These are phyloP conservation scores for Phenacoccus solenopsis DNA, from an alignment of 1,140 invertebrate genomes.

Conservation along the genomic window DNA sequence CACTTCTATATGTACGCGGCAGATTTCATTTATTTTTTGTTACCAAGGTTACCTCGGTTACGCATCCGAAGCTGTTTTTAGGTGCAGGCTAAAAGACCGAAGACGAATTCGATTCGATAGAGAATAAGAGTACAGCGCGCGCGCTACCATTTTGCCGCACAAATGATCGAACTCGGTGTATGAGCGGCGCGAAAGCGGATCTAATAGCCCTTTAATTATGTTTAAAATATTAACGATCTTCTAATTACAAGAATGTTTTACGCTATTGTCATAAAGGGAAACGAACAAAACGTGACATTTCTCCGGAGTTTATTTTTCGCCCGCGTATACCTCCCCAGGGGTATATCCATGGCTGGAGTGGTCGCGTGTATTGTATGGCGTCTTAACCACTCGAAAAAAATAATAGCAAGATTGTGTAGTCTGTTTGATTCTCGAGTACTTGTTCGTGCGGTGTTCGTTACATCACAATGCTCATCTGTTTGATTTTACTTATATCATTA, in stretches of 20 bases:
- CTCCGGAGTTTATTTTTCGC: not conserved
- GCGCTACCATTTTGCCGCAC: no score
- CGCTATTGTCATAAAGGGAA: not conserved
- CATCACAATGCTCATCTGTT: no score
- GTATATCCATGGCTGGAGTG: not conserved
- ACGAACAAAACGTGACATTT: constrained; percentile 1
- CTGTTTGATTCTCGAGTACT: constrained; percentile 1
- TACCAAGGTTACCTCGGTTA: no score
- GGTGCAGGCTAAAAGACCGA: no score
- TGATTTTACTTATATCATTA: not conserved
- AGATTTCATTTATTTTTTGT: no score
- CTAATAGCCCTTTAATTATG: not conserved
- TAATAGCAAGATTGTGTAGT: not conserved
- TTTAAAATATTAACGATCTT: not conserved
- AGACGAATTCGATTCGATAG: no score
- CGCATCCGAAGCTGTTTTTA: no score
- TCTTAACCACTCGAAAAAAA: not conserved
- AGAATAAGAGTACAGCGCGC: no score
- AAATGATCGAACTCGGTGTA: no score
- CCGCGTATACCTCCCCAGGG: not conserved
- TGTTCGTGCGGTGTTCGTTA: not conserved
- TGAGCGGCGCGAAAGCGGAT: not conserved
- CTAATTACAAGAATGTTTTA: not conserved
- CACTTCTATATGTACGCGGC: no score
- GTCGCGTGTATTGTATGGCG: not conserved